Evolutionary conservation across 2,113 vertebrate species (phyloP).

Genomic region (Notiomystis cincta): DNA sequence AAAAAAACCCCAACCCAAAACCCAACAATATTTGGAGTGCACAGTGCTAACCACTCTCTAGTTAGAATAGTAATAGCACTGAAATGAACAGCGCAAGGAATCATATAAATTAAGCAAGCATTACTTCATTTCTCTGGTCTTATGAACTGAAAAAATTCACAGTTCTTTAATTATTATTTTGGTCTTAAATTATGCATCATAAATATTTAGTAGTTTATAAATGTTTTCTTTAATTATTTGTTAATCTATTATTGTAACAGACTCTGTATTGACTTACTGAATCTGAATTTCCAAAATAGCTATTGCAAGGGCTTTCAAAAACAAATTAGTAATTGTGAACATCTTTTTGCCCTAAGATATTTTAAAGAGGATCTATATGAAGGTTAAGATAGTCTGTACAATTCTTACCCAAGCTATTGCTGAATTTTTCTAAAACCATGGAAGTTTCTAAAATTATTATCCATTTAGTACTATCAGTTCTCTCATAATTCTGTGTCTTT

Average conservation of each 20-base stretch:
- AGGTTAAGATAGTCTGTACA: not conserved
- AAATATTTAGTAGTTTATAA: not conserved
- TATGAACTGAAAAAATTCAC: not conserved
- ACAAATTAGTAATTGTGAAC: not conserved
- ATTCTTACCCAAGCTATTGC: not conserved
- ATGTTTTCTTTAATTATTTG: not conserved
- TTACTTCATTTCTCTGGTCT: not conserved
- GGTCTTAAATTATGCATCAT: not conserved
- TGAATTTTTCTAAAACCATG: not conserved
- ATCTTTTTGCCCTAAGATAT: not conserved
- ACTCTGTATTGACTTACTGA: not conserved
- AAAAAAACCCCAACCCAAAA: rapidly evolving
- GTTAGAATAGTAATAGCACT: not conserved
- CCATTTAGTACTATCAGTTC: not conserved
- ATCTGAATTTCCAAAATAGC: not conserved
- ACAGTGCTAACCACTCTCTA: not conserved
- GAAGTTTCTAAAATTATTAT: not conserved
- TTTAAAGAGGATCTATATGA: not conserved
- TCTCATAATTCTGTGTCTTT: not conserved
- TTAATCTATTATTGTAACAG: not conserved
- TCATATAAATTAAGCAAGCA: not conserved
- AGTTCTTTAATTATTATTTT: not conserved
- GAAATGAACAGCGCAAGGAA: not conserved
- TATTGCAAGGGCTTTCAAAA: not conserved
- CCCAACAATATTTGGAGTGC: not conserved